Percentiles rank a stretch among this genome's conserved stretches.
These are phyloP conservation scores for Lomographa bimaculata DNA, from an alignment of 2,888 invertebrate species.

Conservation along the genomic window DNA sequence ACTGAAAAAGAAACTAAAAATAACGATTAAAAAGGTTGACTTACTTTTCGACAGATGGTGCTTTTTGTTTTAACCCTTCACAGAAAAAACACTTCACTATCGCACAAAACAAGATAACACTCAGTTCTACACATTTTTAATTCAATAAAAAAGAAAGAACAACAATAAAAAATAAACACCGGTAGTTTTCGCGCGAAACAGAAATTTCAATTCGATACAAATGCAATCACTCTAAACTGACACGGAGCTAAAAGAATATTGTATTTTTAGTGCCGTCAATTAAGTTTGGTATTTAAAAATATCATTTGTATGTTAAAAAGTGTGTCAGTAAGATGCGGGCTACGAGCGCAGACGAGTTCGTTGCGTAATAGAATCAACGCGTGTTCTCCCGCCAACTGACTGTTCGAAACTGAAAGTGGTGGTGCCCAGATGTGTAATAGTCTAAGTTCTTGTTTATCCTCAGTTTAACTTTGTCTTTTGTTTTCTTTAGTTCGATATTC, in stretches of 20 bases:
- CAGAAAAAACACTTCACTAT: constrained; percentile 66
- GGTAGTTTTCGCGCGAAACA: constrained; percentile 20
- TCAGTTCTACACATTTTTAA: constrained; percentile 55
- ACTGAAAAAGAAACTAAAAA: no score
- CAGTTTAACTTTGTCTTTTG: constrained; percentile 26
- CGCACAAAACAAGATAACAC: constrained; percentile 49
- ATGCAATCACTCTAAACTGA: no score
- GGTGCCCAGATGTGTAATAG: constrained; percentile 33
- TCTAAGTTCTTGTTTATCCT: constrained; percentile 26
- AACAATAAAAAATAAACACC: constrained; percentile 24
- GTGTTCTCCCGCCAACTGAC: constrained; percentile 58
- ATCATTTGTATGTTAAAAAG: constrained; percentile 43
- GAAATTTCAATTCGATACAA: no score
- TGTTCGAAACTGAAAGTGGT: constrained; percentile 77
- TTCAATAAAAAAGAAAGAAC: constrained; percentile 37
- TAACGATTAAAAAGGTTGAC: no score
- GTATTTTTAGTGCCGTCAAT: constrained; percentile 21
- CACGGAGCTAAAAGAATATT: constrained; percentile 21
- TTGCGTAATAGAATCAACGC: constrained; percentile 54
- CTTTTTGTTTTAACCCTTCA: constrained; percentile 58
- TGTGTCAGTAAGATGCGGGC: constrained; percentile 71
- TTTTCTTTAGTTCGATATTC: constrained; percentile 12
- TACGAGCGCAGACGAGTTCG: constrained; percentile 40
- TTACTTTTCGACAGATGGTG: constrained; percentile 83
- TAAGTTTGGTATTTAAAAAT: constrained; percentile 29